Percentiles rank a stretch among this genome's conserved stretches.
These are phyloP conservation scores for Catostylus mosaicus DNA, from an alignment of 30 jellyfish, hydroid and myxozoan genomes.

Conservation along the genomic window DNA sequence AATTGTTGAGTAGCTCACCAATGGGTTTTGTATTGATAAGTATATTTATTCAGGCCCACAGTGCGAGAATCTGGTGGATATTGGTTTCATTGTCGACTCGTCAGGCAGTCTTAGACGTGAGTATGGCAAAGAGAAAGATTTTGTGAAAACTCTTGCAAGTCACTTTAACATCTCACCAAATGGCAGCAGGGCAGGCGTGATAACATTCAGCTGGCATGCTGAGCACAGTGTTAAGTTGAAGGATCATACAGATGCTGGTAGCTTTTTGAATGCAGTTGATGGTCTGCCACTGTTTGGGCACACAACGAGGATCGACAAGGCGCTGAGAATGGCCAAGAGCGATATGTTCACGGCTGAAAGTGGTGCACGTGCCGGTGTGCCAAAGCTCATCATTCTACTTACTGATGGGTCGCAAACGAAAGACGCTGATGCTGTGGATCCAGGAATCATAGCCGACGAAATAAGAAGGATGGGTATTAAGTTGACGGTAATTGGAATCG, in stretches of 20 bases:
- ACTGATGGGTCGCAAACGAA: conserved; percentile 83
- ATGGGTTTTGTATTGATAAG: too few species aligned
- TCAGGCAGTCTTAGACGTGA: conserved; percentile 69
- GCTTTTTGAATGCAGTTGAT: conserved; percentile 63
- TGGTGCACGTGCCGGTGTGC: conserved; percentile 74
- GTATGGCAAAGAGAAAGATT: conserved; percentile 62
- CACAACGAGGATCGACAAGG: conserved; percentile 80
- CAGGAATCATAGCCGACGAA: conserved; percentile 64
- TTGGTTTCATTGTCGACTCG: conserved; percentile 74
- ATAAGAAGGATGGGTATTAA: conserved; percentile 50
- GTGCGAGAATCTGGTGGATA: conserved; percentile 66
- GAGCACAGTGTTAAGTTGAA: conserved; percentile 61
- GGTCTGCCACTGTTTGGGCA: conserved; percentile 63
- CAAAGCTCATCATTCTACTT: conserved; percentile 63
- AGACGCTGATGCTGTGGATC: conserved; percentile 76
- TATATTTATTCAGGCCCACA: conserved; percentile 24
- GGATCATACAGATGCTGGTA: conserved; percentile 25
- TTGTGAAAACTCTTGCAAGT: conserved; percentile 56
- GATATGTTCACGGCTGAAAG: conserved; percentile 52
- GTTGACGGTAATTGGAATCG: conserved; percentile 66
- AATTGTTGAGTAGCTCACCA: too few species aligned
- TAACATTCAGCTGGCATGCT: conserved; percentile 69
- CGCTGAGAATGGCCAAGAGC: conserved; percentile 52
- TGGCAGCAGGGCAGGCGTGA: conserved; percentile 68
- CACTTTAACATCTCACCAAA: conserved; percentile 40